Base-by-base conservation (phyloP, 1,140 invertebrate genomes). In the Acyrthosiphon pisum region DNA sequence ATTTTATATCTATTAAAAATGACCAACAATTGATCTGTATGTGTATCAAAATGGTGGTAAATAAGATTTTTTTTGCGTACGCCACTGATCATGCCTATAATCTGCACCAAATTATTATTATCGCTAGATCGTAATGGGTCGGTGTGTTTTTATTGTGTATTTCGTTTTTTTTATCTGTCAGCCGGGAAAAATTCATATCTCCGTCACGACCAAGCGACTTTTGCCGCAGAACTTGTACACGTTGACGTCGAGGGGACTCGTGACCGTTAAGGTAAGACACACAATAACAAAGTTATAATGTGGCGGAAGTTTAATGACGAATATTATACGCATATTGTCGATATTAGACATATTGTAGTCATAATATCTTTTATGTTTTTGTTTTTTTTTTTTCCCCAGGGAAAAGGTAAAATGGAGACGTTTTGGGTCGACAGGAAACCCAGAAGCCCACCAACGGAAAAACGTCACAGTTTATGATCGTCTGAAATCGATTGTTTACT, bases 101-200 rank as follows among this genome's bases (percentile, higher is more conserved):
- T 22, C 50, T 7, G 50, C 50, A 53, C 6, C 22, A 53, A 23
- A 22, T 53, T 23, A 53, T 53, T 53, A 53, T 22, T 6, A n/a
- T 76, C 60, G 14, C 30, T 0, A 20, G 18, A 18, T 76, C 60
- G 4, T 18, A 76, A 76, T 35, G 60, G 60, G 14, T 76, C 14
- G 14, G 60, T 18, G n/a, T 6, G 60, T 76, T 30, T 60, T n/a
- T n/a, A 76, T 68, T 76, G 30, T 76, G 30, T n/a, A 76, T n/a
- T 76, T n/a, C 30, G 11, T 60, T 41, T 56, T 23, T 93, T 37
- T 35, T 89, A 48, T 94, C 35, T 93, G 44, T 41, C 94, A 97
- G 97, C 96, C 96, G 8, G 96, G 96, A n/a, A 96, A 96, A 94
- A 97, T 98, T 86, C 97, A 98, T 94, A 97, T 98, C 94, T 98